These are phyloP conservation scores for Harlomillsia oculata DNA, from an alignment of 1,140 invertebrate species.

Conservation along the genomic window DNA sequence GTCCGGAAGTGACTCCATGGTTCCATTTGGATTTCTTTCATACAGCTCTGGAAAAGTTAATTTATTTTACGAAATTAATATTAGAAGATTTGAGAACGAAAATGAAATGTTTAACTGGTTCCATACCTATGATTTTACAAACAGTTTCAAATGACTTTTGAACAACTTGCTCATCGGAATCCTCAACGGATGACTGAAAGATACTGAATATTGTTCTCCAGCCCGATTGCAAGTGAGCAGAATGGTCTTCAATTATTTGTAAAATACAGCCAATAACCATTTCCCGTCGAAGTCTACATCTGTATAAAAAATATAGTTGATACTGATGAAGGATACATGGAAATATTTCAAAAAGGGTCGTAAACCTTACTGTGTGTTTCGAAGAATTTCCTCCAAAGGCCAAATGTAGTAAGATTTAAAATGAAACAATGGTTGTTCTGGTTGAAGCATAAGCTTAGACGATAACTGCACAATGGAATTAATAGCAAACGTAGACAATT, in stretches of 20 bases:
- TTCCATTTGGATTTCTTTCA: conserved; percentile 82
- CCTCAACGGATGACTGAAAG: conserved; percentile 90
- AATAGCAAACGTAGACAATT: conserved; percentile 94
- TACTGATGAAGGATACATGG: neutral
- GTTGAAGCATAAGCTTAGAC: conserved; percentile 99
- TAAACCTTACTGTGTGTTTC: conserved; percentile 67
- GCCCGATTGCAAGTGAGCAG: conserved; percentile 91
- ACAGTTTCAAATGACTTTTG: conserved; percentile 89
- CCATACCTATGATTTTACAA: neutral
- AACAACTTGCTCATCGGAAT: conserved; percentile 89
- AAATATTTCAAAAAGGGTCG: neutral
- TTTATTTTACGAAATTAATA: conserved; percentile 50
- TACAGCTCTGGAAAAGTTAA: conserved; percentile 86
- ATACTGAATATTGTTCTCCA: conserved; percentile 99
- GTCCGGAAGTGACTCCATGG: conserved; percentile 99
- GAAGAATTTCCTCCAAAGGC: conserved; percentile 98
- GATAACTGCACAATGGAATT: conserved; percentile 94
- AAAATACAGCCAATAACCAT: conserved; percentile 98
- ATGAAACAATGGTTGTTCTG: conserved; percentile 96
- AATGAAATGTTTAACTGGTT: neutral
- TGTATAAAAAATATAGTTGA: neutral
- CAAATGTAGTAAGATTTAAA: conserved; percentile 99
- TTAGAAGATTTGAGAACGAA: neutral
- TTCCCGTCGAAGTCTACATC: conserved; percentile 50
- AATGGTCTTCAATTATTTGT: conserved; percentile 97